A percentile compares a stretch with the other conserved stretches of the same genome.
Evolutionary conservation across 2,797 vertebrate genomes (phyloP).

Genomic region (Natrix natrix): DNA sequence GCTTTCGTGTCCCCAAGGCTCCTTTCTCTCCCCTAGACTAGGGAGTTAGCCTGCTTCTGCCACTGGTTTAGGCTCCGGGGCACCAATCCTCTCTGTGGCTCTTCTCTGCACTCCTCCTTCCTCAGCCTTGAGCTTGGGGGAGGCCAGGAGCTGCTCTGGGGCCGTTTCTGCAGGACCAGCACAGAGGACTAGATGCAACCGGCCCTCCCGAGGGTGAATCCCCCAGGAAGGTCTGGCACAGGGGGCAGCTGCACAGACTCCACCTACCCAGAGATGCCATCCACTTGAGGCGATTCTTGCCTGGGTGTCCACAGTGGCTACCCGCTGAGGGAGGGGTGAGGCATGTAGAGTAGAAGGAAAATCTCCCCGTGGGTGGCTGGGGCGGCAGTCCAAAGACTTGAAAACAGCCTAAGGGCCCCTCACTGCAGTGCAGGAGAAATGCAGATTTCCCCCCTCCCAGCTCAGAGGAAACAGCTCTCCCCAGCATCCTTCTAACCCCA

Average conservation of each 20-base stretch:
- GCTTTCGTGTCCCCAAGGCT: no score
- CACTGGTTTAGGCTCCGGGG: no score
- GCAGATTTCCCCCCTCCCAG: background rate
- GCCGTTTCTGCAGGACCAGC: background rate
- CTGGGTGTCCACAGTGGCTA: background rate
- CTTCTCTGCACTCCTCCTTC: no score
- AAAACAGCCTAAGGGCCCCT: background rate
- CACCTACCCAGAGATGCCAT: background rate
- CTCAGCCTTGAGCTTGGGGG: background rate
- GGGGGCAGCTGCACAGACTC: background rate
- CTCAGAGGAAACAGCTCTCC: background rate
- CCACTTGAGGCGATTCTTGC: background rate
- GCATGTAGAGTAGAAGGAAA: background rate
- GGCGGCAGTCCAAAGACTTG: background rate
- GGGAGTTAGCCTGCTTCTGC: accelerated
- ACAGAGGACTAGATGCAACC: background rate
- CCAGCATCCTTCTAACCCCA: background rate
- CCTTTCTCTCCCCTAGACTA: background rate
- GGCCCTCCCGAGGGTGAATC: background rate
- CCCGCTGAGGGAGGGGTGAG: background rate
- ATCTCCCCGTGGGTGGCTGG: background rate
- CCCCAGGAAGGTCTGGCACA: background rate
- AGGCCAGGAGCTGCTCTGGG: no score
- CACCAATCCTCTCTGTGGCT: no score
- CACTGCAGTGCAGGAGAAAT: background rate